Base-by-base conservation (phyloP, 35 echinoderm and acorn worm genomes). In the Heliocidaris tuberculata region DNA sequence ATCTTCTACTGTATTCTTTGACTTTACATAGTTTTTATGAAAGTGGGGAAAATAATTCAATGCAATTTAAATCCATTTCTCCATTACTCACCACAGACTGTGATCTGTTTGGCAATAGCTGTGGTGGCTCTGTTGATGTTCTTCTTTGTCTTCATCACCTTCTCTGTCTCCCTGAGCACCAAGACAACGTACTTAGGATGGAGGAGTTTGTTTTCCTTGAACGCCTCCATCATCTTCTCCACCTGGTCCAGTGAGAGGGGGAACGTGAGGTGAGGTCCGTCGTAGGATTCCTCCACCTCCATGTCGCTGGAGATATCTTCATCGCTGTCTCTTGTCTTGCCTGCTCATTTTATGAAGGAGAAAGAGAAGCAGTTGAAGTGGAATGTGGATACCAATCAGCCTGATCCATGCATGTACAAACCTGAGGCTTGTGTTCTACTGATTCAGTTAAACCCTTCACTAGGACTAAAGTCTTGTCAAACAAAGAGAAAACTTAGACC, bases 51-150 rank as follows among this genome's bases (percentile, higher is more conserved):
- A 27, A 70, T 21, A 70, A 21, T 52, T 13, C 60, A 70, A 70
- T 24, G 24, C 16, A 70, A 17, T 70, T 16, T 65, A n/a, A 42
- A 42, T 85, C 70, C 0, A 85, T 85, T 29, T 85, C 15, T 85
- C 70, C n/a, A 85, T 85, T 15, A 96, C 98, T 97, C 89, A 99
- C 98, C 98, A 96, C 98, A 99, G 13, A 99, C 96, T 19, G 98
- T 99, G 49, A 99, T 99, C 94, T 99, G 96, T 50, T 99, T 99
- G 30, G 98, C 96, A 21, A 99, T 95, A n/a, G 96, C 96, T 30
- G 98, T 99, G 2, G 98, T 96, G 31, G 98, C 98, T 59, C 94
- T 93, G 86, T 88, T 99, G 85, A 99, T 96, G 42, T 99, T 99
- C 16, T 96, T 96, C 90, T 94, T 97, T 7, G 95, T 93, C 56